Percentiles rank a stretch among this genome's conserved stretches.
These are phyloP conservation scores for Hydrochoerus hydrochaeris DNA, from an alignment of 2,113 vertebrate species.

Conservation along the genomic window DNA sequence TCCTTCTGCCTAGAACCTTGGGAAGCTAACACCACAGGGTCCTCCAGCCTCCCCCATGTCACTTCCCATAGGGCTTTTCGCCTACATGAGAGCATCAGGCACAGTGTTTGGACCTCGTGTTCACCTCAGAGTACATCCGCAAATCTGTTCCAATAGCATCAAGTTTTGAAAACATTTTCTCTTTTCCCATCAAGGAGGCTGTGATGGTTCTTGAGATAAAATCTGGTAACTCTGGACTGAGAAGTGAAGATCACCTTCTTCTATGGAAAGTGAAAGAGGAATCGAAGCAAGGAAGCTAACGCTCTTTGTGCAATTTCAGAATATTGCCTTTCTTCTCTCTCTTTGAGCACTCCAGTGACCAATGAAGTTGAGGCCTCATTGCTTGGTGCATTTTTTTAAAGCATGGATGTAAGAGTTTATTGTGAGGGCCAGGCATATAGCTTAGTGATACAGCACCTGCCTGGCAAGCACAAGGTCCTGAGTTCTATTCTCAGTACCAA, in stretches of 20 bases:
- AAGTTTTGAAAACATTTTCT: conserved; percentile 23
- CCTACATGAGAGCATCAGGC: no score
- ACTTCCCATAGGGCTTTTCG: not conserved
- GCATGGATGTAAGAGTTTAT: not conserved
- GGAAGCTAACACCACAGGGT: not conserved
- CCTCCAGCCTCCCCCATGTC: not conserved
- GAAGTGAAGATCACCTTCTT: conserved; percentile 79
- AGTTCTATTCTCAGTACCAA: no score
- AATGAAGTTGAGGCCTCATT: not conserved
- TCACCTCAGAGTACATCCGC: not conserved
- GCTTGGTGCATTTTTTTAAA: not conserved
- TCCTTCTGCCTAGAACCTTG: not conserved
- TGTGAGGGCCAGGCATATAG: not conserved
- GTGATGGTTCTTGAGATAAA: conserved; percentile 33
- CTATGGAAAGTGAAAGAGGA: conserved; percentile 79
- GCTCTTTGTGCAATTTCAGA: not conserved
- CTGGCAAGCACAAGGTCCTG: no score
- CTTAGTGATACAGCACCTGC: no score
- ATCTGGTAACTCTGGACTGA: conserved; percentile 45
- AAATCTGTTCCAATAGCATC: not conserved
- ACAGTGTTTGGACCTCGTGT: not conserved
- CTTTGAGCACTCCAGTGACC: not conserved
- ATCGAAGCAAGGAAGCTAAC: conserved; percentile 64
- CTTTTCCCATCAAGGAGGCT: not conserved
- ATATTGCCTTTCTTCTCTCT: conserved; percentile 27